Percentiles rank a stretch among this genome's conserved stretches.
Conservation (phyloP, 2,113 vertebrate genomes). For the Passer domesticus region DNA sequence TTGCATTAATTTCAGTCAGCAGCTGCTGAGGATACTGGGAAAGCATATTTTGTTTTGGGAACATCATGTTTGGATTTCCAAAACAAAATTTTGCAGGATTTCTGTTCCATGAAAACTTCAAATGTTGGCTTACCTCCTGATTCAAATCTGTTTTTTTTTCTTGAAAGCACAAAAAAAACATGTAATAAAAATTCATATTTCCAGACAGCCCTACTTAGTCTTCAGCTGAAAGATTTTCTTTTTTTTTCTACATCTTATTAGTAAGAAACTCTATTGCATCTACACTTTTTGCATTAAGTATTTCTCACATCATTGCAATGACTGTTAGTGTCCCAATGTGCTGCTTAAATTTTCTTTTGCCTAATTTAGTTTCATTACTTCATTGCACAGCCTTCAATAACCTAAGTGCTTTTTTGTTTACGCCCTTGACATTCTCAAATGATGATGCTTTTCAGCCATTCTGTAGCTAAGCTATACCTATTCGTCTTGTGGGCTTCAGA, state of each 20-base stretch:
- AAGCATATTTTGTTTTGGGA: conserved; percentile 47
- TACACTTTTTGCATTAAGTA: not conserved
- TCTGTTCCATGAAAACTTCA: conserved; percentile 17
- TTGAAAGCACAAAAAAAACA: not conserved
- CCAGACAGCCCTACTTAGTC: not conserved
- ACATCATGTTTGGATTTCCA: conserved; percentile 42
- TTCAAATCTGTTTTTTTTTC: not conserved
- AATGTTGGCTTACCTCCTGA: conserved; percentile 10
- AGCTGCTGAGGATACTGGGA: conserved; percentile 23
- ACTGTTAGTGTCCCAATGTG: not conserved
- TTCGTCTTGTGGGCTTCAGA: conserved; percentile 10
- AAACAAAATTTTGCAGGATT: conserved; percentile 41
- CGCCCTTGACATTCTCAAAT: not conserved
- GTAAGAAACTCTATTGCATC: not conserved
- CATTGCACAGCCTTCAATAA: not conserved
- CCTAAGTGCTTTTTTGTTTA: not conserved
- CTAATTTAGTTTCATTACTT: not conserved
- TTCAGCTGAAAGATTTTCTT: not conserved
- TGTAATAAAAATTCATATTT: not conserved
- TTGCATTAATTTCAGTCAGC: not conserved
- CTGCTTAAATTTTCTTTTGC: conserved; percentile 8
- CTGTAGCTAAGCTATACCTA: not conserved
- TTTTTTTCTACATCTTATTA: not conserved
- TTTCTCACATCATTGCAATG: not conserved
- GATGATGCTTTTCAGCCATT: not conserved